Base-by-base conservation (phyloP, 2,797 vertebrate species). In the Discoglossus pictus region DNA sequence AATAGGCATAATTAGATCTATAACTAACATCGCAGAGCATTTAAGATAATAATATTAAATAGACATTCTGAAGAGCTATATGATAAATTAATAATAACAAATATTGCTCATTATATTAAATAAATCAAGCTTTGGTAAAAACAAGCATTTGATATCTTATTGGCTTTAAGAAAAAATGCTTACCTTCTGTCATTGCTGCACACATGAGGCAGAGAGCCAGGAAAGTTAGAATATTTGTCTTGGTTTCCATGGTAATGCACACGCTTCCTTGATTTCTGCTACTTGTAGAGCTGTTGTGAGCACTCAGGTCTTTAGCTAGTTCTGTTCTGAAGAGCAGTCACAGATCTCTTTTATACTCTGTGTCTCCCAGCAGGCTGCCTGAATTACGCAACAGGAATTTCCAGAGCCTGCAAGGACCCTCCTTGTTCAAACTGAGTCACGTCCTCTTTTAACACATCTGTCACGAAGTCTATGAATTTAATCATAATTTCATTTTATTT, bases 301-400 rank as follows among this genome's bases (percentile, higher is more conserved):
- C 25, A 48, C 27, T 55, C 27, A 4, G 4, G 50, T 47, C 50
- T 20, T 42, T 39, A 20, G 23, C 8, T 31, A 55, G 31, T 31
- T 18, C 13, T 70, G 59, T 12, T 62, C 24, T 27, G n/a, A 15
- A 38, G 21, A 31, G 20, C 60, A 43, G 23, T 5, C n/a, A 8
- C 7, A 17, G 6, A 15, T 12, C 16, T 7, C 60, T 62, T 70
- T 70, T 68, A 68, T 68, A 44, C 27, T n/a, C n/a, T 50, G 27
- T 48, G 50, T 23, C 39, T 42, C 23, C 36, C 21, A 16, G 31
- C 56, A 17, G 56, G 43, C 4, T 15, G 20, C 20, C 12, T 38
- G 16, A 23, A 56, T 70, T 63, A 44, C 51, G 24, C n/a, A 56
- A 70, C 4, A 40, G 68, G 68, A 70, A 70, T 63, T 70, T 70